phyloP scores from a whole-genome alignment of 2,113 vertebrate species.

The Cyrtonyx montezumae region DNA sequence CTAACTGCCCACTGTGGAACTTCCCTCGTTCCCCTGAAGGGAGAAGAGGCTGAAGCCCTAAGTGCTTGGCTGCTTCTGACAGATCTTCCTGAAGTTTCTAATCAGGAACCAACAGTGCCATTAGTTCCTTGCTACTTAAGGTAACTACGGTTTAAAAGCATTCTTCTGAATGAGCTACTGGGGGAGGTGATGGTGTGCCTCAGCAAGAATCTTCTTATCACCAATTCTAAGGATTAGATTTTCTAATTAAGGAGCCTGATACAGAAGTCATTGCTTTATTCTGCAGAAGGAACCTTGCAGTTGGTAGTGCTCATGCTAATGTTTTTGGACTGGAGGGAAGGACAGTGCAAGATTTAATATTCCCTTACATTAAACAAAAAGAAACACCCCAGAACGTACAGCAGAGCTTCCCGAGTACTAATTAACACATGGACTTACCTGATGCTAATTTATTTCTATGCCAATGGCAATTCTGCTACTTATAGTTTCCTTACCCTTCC shows the following conservation, averaged over 20 bases:
- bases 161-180: not conserved
- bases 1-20: not conserved
- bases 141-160: not conserved
- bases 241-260: not conserved
- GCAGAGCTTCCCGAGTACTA: not conserved
- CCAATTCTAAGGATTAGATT: not conserved
- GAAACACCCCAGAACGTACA: not conserved
- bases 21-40: not conserved
- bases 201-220: not conserved
- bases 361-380: not conserved
- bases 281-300: not conserved
- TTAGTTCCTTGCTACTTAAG: not conserved
- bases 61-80: not conserved
- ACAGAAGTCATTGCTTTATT: not conserved
- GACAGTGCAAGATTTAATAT: not conserved
- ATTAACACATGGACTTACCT: not conserved
- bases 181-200: not conserved
- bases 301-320: not conserved
- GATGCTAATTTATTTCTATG: not conserved
- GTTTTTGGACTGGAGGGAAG: not conserved
- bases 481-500: slow-evolving; percentile 82
- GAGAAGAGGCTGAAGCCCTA: not conserved
- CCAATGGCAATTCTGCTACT: not conserved
- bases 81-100: not conserved
- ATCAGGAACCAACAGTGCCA: not conserved